phyloP scores from a whole-genome alignment of 2,888 invertebrate species.

The Fragum fragum region DNA sequence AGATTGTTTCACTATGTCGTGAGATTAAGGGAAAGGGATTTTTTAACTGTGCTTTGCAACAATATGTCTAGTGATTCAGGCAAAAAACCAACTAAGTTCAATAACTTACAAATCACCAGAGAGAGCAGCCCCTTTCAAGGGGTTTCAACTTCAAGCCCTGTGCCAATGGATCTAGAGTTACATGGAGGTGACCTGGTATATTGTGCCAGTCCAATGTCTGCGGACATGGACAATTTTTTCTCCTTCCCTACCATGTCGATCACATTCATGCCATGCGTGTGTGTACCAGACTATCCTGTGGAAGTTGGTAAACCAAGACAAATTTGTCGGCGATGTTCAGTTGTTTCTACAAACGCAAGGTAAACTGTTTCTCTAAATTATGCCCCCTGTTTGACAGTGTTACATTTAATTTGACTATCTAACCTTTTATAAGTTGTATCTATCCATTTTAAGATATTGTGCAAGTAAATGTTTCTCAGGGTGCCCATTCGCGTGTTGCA shows the following conservation, averaged over 20 bases:
- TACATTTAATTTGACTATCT: no score
- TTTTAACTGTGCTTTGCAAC: background rate
- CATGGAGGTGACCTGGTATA: conserved; percentile 9
- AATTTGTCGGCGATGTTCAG: conserved; percentile 53
- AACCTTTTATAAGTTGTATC: no score
- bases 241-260: conserved; percentile 35
- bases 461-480: no score
- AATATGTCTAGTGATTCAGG: background rate
- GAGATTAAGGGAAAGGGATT: background rate
- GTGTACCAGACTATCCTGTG: conserved; percentile 56
- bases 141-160: conserved; percentile 5
- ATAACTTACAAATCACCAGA: background rate
- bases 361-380: no score
- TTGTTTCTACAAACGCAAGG: conserved; percentile 28
- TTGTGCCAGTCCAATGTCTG: conserved; percentile 34
- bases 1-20: no score
- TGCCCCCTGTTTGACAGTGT: no score
- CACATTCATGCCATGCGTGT: conserved; percentile 60
- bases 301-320: conserved; percentile 52
- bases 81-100: background rate
- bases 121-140: conserved; percentile 1
- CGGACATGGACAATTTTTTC: conserved; percentile 53
- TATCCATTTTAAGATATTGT: no score
- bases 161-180: conserved; percentile 28
- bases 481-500: no score